Base-by-base conservation (phyloP, 2,888 invertebrate species). In the Drosophila recens region DNA sequence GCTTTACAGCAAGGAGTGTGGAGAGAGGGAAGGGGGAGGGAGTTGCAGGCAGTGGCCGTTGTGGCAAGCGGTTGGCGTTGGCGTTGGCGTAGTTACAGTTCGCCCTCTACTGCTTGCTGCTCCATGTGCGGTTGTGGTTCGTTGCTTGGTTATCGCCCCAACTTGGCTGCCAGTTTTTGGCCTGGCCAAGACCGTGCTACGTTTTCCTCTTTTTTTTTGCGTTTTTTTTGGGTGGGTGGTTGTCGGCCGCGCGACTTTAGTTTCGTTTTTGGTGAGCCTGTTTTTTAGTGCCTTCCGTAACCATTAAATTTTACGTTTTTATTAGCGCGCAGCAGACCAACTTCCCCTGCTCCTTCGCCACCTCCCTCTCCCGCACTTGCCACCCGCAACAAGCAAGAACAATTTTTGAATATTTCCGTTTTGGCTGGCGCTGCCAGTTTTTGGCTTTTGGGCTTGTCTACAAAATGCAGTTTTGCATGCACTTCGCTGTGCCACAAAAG, bases 231-330 rank as follows among this genome's bases (percentile, higher is more conserved):
- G 69, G 49, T 48, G 43, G 48, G 54, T 36, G 56, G 45, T 8
- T 34, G 11, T 5, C 30, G 48, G 49, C 45, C 34, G 13, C 71
- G 74, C 72, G 79, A 82, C 71, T 89, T 85, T 82, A 72, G 82
- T 72, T 65, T 82, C 75, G 82, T 86, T 86, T 89, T 88, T 76
- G 89, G 88, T 89, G 86, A 89, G 86, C 90, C 90, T 89, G 90
- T 86, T 86, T 86, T 90, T 90, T 86, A 86, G 89, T 86, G 90
- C 87, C 90, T 86, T 86, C 86, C 86, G 86, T 90, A 83, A 90
- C 86, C 86, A 89, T 86, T 86, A 86, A 86, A 86, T 89, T 86
- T 90, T 90, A 86, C 90, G 86, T 90, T 86, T 86, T 86, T 86
- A 86, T 86, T 86, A 86, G 85, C 89, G 89, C 89, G 76, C 87